Evolutionary conservation across 1,140 invertebrate species (phyloP).

Genomic region (Solenopsis fugax): DNA sequence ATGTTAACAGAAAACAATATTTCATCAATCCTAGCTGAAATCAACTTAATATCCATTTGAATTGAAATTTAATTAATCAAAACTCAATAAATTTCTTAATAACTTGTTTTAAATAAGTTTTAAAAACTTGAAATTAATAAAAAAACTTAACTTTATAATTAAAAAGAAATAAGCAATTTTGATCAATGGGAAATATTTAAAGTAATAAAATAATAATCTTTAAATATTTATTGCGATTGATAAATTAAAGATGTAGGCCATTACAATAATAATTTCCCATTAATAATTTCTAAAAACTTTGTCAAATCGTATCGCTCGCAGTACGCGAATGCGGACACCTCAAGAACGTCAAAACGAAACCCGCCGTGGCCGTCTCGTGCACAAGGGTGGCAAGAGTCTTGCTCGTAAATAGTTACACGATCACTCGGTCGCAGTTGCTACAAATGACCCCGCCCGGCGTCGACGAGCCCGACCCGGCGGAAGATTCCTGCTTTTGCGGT

Average conservation of each 20-base stretch:
- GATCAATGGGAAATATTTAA: no score
- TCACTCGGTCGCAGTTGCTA: constrained; percentile 91
- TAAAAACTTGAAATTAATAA: neutral
- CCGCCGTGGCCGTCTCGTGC: constrained; percentile 41
- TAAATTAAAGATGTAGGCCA: neutral
- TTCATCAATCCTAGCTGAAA: neutral
- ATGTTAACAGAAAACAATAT: neutral
- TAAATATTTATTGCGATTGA: neutral
- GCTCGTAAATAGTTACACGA: constrained; percentile 90
- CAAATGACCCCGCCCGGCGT: constrained; percentile 87
- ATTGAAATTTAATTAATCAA: neutral
- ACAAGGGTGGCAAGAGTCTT: constrained; percentile 50
- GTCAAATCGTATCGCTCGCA: neutral
- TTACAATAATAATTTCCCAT: neutral
- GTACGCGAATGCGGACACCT: neutral
- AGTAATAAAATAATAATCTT: neutral
- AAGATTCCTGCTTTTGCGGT: constrained; percentile 69
- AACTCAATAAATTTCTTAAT: neutral
- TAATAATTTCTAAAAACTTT: neutral
- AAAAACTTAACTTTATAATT: neutral
- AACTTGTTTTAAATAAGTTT: neutral
- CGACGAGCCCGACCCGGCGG: constrained; percentile 76
- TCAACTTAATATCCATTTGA: no score
- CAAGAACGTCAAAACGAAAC: constrained; percentile 23
- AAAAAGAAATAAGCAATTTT: neutral